phyloP scores from a whole-genome alignment of 1,140 invertebrate species.

The Camponotus vicinus region DNA sequence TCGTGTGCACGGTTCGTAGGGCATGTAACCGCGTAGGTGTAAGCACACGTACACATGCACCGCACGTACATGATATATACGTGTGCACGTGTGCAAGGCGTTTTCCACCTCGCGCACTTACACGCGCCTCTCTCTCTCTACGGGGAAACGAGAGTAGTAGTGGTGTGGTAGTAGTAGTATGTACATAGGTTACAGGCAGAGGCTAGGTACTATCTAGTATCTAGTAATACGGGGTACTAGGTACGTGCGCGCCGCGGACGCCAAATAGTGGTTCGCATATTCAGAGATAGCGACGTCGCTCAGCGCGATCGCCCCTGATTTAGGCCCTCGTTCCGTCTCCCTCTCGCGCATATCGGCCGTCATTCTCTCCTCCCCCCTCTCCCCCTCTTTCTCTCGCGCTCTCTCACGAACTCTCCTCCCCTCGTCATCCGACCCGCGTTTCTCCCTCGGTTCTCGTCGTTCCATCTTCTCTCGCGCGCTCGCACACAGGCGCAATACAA shows the following conservation, averaged over 20 bases:
- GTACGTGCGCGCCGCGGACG: slow-evolving; percentile 79
- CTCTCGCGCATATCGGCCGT: slow-evolving; percentile 26
- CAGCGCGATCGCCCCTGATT: slow-evolving; percentile 83
- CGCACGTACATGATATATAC: slow-evolving; percentile 34
- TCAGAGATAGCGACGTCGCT: slow-evolving; percentile 83
- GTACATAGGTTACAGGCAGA: slow-evolving; percentile 71
- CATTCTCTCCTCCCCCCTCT: background rate
- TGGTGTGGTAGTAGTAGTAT: background rate
- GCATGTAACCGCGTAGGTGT: slow-evolving; percentile 73
- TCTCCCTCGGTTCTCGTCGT: slow-evolving; percentile 65
- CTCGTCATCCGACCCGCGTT: slow-evolving; percentile 58
- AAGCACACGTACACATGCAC: slow-evolving; percentile 58
- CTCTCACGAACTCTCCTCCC: slow-evolving; percentile 39
- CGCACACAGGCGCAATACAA: background rate
- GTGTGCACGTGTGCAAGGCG: slow-evolving; percentile 49
- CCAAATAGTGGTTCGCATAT: slow-evolving; percentile 85
- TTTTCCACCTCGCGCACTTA: slow-evolving; percentile 64
- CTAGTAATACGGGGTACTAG: slow-evolving; percentile 84
- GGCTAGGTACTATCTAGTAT: slow-evolving; percentile 82
- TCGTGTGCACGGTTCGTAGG: slow-evolving; percentile 65
- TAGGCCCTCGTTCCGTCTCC: slow-evolving; percentile 75
- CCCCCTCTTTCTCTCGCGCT: slow-evolving; percentile 36
- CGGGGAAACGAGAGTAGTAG: slow-evolving; percentile 27
- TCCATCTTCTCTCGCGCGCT: slow-evolving; percentile 71
- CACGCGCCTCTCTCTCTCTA: slow-evolving; percentile 58